Conservation (phyloP, 2,797 vertebrate species). For the Peromyscus melanophrys region DNA sequence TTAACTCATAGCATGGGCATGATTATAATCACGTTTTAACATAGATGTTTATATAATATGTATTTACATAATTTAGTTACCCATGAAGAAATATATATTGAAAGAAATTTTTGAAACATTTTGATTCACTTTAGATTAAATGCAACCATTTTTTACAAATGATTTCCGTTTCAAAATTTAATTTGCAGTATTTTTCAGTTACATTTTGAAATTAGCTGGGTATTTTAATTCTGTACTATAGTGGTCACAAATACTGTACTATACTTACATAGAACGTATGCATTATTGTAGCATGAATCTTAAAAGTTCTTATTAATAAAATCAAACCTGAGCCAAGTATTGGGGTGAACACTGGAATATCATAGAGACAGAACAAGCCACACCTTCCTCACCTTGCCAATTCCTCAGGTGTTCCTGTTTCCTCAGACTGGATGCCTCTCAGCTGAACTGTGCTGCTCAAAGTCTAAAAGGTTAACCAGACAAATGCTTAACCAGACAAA, state of each 20-base stretch:
- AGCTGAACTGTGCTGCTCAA: too few species aligned
- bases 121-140: neutral
- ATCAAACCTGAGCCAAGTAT: too few species aligned
- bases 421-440: too few species aligned
- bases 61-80: neutral
- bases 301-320: too few species aligned
- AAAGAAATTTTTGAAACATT: neutral
- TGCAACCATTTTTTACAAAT: neutral
- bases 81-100: neutral
- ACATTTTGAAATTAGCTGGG: neutral
- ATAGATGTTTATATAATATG: neutral
- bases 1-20: neutral
- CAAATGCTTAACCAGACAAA: too few species aligned
- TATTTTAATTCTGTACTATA: neutral
- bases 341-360: too few species aligned
- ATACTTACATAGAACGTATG: neutral
- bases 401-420: too few species aligned
- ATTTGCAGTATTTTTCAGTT: neutral
- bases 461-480: too few species aligned
- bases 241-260: neutral
- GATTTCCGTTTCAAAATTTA: neutral
- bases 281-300: too few species aligned
- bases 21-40: neutral
- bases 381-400: too few species aligned
- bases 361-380: too few species aligned